Conservation (phyloP, 2,797 vertebrate genomes). For the Syngnathus rostellatus region DNA sequence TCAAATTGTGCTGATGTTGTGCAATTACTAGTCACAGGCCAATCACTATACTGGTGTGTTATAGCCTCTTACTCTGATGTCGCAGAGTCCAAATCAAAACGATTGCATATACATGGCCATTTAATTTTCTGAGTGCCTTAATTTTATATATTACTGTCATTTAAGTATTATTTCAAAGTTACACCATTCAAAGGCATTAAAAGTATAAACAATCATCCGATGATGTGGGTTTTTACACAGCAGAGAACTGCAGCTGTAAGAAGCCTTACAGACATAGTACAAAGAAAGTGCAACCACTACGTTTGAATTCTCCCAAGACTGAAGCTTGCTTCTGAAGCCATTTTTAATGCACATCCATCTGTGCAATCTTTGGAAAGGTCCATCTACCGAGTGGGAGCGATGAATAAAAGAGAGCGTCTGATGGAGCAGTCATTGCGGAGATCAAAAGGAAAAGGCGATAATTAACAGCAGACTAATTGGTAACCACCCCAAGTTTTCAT, state of each 20-base stretch:
- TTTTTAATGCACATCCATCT: slow-evolving; percentile 70
- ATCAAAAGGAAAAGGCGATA: slow-evolving; percentile 74
- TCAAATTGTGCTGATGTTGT: neutral
- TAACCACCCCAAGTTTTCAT: slow-evolving; percentile 74
- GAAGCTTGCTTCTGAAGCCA: slow-evolving; percentile 59
- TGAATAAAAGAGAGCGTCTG: slow-evolving; percentile 73
- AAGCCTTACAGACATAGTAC: slow-evolving; percentile 21
- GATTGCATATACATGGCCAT: neutral
- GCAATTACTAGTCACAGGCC: neutral
- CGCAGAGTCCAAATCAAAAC: neutral
- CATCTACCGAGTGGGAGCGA: slow-evolving; percentile 63
- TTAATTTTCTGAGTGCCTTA: neutral
- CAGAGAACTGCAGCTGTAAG: slow-evolving; percentile 35
- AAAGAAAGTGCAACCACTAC: slow-evolving; percentile 46
- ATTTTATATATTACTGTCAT: neutral
- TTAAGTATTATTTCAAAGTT: slow-evolving; percentile 3
- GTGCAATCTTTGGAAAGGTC: slow-evolving; percentile 62
- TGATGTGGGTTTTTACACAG: slow-evolving; percentile 33
- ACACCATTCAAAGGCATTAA: slow-evolving; percentile 18
- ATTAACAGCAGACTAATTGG: slow-evolving; percentile 79
- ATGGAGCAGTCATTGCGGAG: slow-evolving; percentile 69
- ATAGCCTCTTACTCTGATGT: neutral
- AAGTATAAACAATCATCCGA: slow-evolving; percentile 28
- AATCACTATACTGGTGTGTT: neutral
- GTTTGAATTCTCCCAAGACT: slow-evolving; percentile 51